phyloP scores from a whole-genome alignment of 2,113 vertebrate genomes.

The Antigone vipio region DNA sequence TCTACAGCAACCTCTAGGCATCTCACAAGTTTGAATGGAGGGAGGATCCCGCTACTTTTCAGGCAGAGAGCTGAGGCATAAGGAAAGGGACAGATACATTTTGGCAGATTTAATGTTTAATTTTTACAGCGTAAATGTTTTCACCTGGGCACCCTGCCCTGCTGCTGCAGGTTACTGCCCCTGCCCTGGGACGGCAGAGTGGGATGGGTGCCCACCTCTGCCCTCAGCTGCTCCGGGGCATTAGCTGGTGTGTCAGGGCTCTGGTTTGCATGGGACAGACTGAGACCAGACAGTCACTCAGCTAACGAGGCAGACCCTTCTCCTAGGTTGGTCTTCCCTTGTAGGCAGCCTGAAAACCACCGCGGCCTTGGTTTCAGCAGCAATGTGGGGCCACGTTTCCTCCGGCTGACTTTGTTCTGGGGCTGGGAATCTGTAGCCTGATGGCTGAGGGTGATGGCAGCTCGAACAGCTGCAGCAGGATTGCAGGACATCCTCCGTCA shows the following conservation, averaged over 20 bases:
- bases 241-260: not conserved
- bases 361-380: fast-evolving
- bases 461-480: not conserved
- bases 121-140: not conserved
- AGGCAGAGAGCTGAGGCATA: not conserved
- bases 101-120: not conserved
- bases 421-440: not conserved
- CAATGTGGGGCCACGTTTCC: not conserved
- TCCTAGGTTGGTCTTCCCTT: not conserved
- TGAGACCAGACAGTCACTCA: fast-evolving
- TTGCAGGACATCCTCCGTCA: fast-evolving
- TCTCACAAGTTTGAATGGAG: not conserved
- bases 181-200: not conserved
- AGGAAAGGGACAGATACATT: not conserved
- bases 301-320: not conserved
- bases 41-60: not conserved
- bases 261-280: not conserved
- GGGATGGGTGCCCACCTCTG: not conserved
- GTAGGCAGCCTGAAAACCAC: not conserved
- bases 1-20: not conserved
- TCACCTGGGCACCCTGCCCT: not conserved
- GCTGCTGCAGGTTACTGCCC: not conserved
- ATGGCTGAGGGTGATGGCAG: not conserved
- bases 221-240: not conserved
- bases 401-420: not conserved